Evolutionary conservation across 1,140 invertebrate genomes (phyloP).

Genomic region (Drosophila baimaii): DNA sequence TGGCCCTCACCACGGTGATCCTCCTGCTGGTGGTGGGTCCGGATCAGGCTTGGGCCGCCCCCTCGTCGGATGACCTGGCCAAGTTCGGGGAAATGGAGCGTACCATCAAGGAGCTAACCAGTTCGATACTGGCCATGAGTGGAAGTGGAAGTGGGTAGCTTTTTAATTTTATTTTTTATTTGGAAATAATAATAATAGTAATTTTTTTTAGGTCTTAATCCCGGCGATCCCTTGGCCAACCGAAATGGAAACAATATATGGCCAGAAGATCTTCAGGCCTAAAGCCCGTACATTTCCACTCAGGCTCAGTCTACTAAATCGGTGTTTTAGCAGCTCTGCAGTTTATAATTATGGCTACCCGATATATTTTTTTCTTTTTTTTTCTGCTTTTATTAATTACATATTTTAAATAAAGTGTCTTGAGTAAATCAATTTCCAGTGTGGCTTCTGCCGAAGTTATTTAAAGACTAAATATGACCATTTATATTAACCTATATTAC

Average conservation of each 20-base stretch:
- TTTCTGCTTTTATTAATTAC: too few relatives aligned
- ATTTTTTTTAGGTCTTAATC: not conserved
- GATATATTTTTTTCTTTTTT: slow-evolving; percentile 19
- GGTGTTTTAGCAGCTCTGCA: slow-evolving; percentile 53
- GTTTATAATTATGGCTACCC: not conserved
- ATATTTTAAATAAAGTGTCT: too few relatives aligned
- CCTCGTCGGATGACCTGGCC: slow-evolving; percentile 37
- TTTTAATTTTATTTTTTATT: not conserved
- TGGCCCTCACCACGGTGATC: slow-evolving; percentile 19
- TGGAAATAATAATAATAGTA: not conserved
- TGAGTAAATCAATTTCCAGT: too few relatives aligned
- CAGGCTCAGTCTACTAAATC: slow-evolving; percentile 49
- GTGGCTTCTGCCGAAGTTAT: too few relatives aligned
- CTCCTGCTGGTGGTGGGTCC: slow-evolving; percentile 27
- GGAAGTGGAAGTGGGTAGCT: slow-evolving; percentile 21
- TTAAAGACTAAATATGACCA: too few relatives aligned
- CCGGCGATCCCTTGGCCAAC: slow-evolving; percentile 16
- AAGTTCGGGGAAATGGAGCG: slow-evolving; percentile 59
- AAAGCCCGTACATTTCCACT: not conserved
- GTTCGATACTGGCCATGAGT: slow-evolving; percentile 55
- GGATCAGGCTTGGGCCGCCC: slow-evolving; percentile 35
- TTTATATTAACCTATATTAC: not conserved
- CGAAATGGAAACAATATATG: slow-evolving; percentile 8
- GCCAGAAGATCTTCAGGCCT: slow-evolving; percentile 31
- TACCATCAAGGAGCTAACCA: slow-evolving; percentile 63